Conservation (phyloP, 2,797 vertebrate species). For the Sus cebifrons region DNA sequence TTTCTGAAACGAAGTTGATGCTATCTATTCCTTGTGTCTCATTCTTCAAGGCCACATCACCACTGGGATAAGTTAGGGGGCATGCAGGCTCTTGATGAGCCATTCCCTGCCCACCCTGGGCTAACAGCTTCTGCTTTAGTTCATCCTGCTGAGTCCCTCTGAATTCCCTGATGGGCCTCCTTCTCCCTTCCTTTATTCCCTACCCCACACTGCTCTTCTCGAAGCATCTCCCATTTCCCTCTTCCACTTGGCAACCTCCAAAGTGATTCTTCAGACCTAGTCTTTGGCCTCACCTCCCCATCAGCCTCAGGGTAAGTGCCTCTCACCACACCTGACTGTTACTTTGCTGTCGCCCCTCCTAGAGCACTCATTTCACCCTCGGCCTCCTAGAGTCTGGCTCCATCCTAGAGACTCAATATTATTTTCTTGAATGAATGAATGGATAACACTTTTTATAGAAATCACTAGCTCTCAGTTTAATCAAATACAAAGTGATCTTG, state of each 20-base stretch:
- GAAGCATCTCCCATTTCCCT: not conserved
- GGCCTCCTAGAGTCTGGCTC: not conserved
- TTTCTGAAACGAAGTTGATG: not conserved
- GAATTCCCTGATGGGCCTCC: too few relatives aligned
- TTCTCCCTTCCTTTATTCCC: not conserved
- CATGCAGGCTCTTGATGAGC: not conserved
- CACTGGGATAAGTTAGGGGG: not conserved
- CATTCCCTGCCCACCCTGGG: not conserved
- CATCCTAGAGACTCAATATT: not conserved
- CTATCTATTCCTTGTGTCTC: not conserved
- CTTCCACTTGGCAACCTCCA: not conserved
- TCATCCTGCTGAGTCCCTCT: not conserved
- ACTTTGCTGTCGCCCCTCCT: not conserved
- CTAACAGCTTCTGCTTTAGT: not conserved
- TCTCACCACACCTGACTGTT: not conserved
- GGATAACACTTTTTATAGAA: not conserved
- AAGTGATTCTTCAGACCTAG: not conserved
- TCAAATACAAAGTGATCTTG: not conserved
- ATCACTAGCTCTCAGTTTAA: not conserved
- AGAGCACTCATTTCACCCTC: not conserved
- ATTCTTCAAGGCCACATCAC: not conserved
- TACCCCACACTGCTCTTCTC: not conserved
- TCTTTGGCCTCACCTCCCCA: not conserved
- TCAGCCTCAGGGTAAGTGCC: not conserved
- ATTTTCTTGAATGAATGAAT: slow-evolving; percentile 1